phyloP scores from a whole-genome alignment of 2,888 invertebrate species.

The Pammene aurita region DNA sequence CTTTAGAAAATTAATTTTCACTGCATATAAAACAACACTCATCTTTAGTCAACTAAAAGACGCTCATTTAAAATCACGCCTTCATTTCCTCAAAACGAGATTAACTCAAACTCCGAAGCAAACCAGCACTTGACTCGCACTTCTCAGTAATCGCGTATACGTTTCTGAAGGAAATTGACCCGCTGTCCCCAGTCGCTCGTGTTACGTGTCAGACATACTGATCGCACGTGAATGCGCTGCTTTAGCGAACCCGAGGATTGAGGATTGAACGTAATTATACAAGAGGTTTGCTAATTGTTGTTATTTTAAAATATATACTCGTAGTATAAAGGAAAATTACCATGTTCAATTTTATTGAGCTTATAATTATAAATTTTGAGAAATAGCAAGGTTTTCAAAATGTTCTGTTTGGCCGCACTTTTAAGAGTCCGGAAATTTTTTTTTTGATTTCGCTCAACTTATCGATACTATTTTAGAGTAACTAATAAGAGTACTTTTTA shows the following conservation, averaged over 20 bases:
- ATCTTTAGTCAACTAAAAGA: not conserved
- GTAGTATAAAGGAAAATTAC: too few species aligned
- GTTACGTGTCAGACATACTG: slow-evolving; percentile 60
- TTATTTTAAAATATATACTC: too few species aligned
- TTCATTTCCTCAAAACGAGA: slow-evolving; percentile 19
- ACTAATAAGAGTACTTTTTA: too few species aligned
- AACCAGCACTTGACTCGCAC: slow-evolving; percentile 37
- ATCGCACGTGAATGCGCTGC: slow-evolving; percentile 50
- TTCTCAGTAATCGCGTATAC: slow-evolving; percentile 52
- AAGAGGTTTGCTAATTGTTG: not conserved
- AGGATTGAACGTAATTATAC: slow-evolving; percentile 6
- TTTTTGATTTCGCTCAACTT: too few species aligned
- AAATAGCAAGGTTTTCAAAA: too few species aligned
- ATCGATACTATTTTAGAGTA: too few species aligned
- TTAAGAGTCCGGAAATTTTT: too few species aligned
- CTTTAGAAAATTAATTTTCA: too few species aligned
- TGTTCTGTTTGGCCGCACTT: too few species aligned
- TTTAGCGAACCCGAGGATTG: slow-evolving; percentile 17
- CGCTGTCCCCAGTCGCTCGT: slow-evolving; percentile 50
- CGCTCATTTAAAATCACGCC: slow-evolving; percentile 11
- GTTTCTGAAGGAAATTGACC: slow-evolving; percentile 67
- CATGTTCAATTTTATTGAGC: too few species aligned
- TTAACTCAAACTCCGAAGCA: slow-evolving; percentile 14
- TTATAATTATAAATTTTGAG: too few species aligned
- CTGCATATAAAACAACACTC: too few species aligned